Evolutionary conservation across 2,113 vertebrate species (phyloP), one percentile per base, ranked within the genome.

Genomic region (Notarius lentiginosus): DNA sequence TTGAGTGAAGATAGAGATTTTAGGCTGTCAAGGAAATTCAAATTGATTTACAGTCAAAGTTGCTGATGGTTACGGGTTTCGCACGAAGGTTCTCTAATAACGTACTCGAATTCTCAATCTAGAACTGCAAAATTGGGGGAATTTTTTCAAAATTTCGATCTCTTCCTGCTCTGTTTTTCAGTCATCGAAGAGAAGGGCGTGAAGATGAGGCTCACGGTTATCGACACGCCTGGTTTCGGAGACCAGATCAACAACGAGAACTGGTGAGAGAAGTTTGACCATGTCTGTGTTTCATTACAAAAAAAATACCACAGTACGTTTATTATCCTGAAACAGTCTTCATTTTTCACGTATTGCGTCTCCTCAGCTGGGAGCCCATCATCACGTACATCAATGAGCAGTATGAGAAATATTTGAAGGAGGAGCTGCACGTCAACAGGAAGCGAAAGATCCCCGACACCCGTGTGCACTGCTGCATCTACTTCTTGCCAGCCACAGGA

Each of bases 161-260:
- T 61, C 82, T 0, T 6, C 49, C 87, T 80, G 91, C 22, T 75
- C 68, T 84, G 4, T 88, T 53, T 87, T 86, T 15, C 86, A 98
- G 97, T 96, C 81, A 96, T 98, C 0, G 96, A 97, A 91, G 97
- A 98, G 92, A 96, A 95, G 63, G 97, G 97, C 0, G 93, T 97
- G 91, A 97, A 96, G 91, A 96, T 98, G 95, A 97, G 96, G 90
- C 94, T 98, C 89, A 98, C 97, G 0, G 96, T 98, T 89, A 97
- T 96, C 0, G 97, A 98, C 92, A 98, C 96, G 0, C 97, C 97
- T 0, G 97, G 97, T 66, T 97, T 97, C 0, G 97, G 97, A 79
- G 97, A 98, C 91, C 96, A 97, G 92, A 98, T 98, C 91, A 97
- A 98, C 94, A 97, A 97, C 0, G 95, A 97, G 85, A 97, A 96